These are phyloP conservation scores for Triplophysa yarkandensis DNA, from an alignment of 2,797 vertebrate genomes.

Conservation along the genomic window DNA sequence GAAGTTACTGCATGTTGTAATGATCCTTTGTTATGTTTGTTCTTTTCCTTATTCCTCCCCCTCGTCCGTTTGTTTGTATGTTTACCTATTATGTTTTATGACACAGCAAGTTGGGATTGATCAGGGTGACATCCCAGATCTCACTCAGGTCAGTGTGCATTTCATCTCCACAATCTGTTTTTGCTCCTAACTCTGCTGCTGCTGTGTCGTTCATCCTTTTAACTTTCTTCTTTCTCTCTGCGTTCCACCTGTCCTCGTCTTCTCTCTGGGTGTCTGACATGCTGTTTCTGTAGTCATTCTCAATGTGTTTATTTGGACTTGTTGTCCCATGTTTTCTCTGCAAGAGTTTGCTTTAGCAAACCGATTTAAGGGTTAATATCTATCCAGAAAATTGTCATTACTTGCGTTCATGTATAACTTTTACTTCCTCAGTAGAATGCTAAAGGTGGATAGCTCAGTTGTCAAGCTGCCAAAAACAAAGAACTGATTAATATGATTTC, in stretches of 20 bases:
- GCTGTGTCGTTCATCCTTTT: slow-evolving; percentile 18
- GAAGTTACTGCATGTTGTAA: slow-evolving; percentile 78
- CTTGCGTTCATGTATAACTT: not conserved
- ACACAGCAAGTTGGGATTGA: slow-evolving; percentile 98
- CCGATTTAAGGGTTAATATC: not conserved
- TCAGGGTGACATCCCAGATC: slow-evolving; percentile 94
- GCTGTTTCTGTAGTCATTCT: slow-evolving; percentile 34
- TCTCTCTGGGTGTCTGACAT: slow-evolving; percentile 20
- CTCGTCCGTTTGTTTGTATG: slow-evolving; percentile 37
- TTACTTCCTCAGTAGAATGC: not conserved
- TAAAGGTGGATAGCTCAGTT: not conserved
- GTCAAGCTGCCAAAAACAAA: not conserved
- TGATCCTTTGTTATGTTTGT: slow-evolving; percentile 65
- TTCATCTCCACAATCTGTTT: slow-evolving; percentile 65
- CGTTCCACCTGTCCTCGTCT: slow-evolving; percentile 23
- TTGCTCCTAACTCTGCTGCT: slow-evolving; percentile 13
- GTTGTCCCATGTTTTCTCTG: slow-evolving; percentile 1
- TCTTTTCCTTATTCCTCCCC: slow-evolving; percentile 57
- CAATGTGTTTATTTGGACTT: slow-evolving; percentile 7
- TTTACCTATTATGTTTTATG: slow-evolving; percentile 70
- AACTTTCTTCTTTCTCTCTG: slow-evolving; percentile 8
- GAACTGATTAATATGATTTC: not conserved
- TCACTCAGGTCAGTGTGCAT: slow-evolving; percentile 94
- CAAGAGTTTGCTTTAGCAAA: slow-evolving; percentile 11
- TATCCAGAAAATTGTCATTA: not conserved